Evolutionary conservation across 2,797 vertebrate species (phyloP).

Genomic region (Bradypus variegatus): DNA sequence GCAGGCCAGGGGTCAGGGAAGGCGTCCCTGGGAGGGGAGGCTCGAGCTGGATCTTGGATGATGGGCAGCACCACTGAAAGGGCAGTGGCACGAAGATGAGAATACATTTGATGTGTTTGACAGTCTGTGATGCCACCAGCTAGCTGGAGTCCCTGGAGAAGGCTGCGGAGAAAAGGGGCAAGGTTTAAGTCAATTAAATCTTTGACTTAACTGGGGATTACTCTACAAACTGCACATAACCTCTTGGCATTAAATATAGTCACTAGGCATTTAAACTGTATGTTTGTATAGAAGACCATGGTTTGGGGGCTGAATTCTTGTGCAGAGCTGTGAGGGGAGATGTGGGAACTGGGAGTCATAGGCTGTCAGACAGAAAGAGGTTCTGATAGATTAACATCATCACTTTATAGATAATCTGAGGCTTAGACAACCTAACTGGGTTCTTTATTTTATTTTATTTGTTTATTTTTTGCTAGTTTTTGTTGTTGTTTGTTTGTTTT

Average conservation of each 20-base stretch:
- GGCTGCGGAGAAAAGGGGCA: neutral
- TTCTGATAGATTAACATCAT: neutral
- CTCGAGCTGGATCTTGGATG: neutral
- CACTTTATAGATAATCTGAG: neutral
- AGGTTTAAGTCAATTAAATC: neutral
- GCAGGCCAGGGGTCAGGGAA: neutral
- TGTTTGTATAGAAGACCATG: neutral
- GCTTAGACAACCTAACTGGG: neutral
- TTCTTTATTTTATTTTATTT: neutral
- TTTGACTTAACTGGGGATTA: neutral
- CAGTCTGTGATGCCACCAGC: neutral
- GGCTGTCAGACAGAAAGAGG: neutral
- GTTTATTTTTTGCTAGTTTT: no score
- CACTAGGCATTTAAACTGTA: neutral
- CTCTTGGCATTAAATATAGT: neutral
- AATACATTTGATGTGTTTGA: neutral
- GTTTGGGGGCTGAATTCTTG: neutral
- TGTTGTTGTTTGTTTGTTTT: neutral
- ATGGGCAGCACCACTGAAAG: neutral
- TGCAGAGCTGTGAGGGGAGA: neutral
- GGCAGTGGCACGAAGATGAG: neutral
- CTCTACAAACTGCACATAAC: neutral
- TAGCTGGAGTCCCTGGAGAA: neutral
- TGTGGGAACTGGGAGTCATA: neutral
- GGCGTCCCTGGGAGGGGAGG: neutral